These are phyloP conservation scores for Datnioides undecimradiatus DNA, from an alignment of 2,113 vertebrate species.

Conservation along the genomic window DNA sequence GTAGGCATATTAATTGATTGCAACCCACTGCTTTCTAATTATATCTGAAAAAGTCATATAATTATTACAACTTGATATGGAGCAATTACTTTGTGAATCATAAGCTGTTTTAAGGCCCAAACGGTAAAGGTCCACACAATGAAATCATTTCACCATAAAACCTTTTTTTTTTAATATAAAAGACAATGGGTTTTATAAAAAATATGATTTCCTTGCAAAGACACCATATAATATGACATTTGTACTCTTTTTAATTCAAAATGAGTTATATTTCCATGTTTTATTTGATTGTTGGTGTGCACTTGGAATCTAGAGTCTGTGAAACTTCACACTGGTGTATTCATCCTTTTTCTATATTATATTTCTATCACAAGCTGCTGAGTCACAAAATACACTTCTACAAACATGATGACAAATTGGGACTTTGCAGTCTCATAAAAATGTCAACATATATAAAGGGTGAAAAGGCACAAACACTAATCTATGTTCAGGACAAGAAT, in stretches of 20 bases:
- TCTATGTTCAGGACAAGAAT: not conserved
- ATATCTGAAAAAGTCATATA: conserved; percentile 1
- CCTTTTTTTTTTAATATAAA: not conserved
- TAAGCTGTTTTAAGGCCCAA: conserved; percentile 4
- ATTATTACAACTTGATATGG: conserved; percentile 3
- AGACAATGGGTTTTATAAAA: not conserved
- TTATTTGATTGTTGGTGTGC: not conserved
- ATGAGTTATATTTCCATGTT: not conserved
- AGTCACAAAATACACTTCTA: not conserved
- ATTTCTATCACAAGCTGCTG: not conserved
- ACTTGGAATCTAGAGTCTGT: not conserved
- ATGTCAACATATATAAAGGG: not conserved
- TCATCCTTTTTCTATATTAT: not conserved
- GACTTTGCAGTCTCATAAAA: not conserved
- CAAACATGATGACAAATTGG: not conserved
- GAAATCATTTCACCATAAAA: not conserved
- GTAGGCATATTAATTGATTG: conserved; percentile 41
- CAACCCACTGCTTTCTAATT: conserved; percentile 46
- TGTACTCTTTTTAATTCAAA: not conserved
- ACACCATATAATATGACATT: not conserved
- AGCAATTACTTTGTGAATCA: conserved; percentile 16
- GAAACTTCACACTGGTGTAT: not conserved
- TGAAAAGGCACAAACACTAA: not conserved
- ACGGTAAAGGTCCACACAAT: not conserved
- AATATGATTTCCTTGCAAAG: not conserved